Conservation (phyloP, 2,113 vertebrate species). For the Lamprotornis superbus region DNA sequence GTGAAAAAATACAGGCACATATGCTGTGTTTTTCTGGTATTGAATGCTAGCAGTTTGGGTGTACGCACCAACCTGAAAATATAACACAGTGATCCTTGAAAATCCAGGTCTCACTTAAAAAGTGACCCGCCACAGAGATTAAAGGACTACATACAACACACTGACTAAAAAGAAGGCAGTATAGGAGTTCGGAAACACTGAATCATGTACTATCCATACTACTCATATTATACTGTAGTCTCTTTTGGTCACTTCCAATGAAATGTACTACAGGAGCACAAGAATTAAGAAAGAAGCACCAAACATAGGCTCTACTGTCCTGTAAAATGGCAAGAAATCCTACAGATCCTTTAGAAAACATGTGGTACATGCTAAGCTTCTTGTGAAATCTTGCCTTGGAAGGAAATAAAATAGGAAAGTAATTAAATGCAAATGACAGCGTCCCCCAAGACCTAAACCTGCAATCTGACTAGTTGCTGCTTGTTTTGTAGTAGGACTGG, state of each 20-base stretch:
- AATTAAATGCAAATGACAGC: not conserved
- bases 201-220: not conserved
- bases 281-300: not conserved
- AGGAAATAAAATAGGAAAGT: not conserved
- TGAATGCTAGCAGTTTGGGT: not conserved
- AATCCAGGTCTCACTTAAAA: not conserved
- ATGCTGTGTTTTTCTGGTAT: not conserved
- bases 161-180: not conserved
- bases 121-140: not conserved
- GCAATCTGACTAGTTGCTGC: not conserved
- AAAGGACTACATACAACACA: not conserved
- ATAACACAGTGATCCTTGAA: not conserved
- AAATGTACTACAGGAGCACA: not conserved
- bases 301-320: not conserved
- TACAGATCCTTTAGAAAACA: not conserved
- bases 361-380: not conserved
- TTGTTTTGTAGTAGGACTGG: not conserved
- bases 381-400: not conserved
- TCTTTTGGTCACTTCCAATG: not conserved
- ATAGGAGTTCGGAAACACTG: not conserved
- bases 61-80: not conserved
- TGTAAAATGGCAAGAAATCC: not conserved
- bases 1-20: not conserved
- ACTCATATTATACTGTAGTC: not conserved
- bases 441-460: not conserved